phyloP scores from a whole-genome alignment of 2,113 vertebrate species.

The Labrus mixtus region DNA sequence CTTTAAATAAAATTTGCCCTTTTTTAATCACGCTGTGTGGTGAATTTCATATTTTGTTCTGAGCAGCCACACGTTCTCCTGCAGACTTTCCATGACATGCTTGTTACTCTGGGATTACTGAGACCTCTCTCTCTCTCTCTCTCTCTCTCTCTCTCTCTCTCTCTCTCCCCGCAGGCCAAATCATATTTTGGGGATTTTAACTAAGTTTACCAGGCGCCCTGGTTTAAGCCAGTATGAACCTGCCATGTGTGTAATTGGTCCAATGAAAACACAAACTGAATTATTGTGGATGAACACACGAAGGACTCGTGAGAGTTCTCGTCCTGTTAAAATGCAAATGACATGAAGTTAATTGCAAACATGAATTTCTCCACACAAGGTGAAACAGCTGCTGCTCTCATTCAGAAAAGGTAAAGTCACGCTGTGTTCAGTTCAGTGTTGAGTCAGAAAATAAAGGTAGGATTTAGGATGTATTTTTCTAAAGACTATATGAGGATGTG shows the following conservation, averaged over 20 bases:
- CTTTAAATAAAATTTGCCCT: constrained; percentile 87
- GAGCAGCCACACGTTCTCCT: background rate
- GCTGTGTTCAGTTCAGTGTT: too few species aligned
- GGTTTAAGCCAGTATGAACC: constrained; percentile 32
- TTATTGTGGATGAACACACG: constrained; percentile 33
- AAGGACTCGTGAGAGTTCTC: constrained; percentile 2
- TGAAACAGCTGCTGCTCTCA: background rate
- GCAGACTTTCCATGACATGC: background rate
- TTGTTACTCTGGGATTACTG: background rate
- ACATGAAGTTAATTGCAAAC: constrained; percentile 18
- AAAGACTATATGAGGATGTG: too few species aligned
- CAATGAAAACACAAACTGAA: constrained; percentile 14
- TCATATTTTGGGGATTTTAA: background rate
- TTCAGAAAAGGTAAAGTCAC: too few species aligned
- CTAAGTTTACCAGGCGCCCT: constrained; percentile 17
- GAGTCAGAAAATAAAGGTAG: too few species aligned
- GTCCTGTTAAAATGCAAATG: constrained; percentile 42
- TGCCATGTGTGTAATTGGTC: constrained; percentile 61
- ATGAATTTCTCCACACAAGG: background rate
- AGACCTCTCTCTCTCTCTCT: too few species aligned
- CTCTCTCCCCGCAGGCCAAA: background rate
- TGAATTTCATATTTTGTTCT: constrained; percentile 4
- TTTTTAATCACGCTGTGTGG: constrained; percentile 69
- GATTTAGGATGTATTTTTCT: too few species aligned
- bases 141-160: too few species aligned